phyloP scores from a whole-genome alignment of 2,888 invertebrate species.

The Drosophila kuntzei region DNA sequence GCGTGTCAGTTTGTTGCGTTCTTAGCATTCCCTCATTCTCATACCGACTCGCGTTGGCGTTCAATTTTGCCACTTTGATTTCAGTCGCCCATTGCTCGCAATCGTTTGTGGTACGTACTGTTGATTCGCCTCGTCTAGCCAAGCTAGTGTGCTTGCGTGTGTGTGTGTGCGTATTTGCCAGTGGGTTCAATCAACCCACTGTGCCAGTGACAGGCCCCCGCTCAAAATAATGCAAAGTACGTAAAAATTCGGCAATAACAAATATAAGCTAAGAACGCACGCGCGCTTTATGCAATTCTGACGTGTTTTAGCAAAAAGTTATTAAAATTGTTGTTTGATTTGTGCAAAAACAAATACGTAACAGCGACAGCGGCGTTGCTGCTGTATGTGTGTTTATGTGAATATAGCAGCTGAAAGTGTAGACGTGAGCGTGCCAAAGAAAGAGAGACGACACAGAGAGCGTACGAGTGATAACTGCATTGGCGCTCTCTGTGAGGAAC shows the following conservation, averaged over 20 bases:
- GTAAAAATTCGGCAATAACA: slow-evolving; percentile 30
- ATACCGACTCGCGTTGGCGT: slow-evolving; percentile 37
- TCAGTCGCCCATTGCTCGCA: slow-evolving; percentile 64
- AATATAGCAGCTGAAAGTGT: slow-evolving; percentile 32
- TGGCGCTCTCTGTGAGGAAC: slow-evolving; percentile 42
- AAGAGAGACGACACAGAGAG: slow-evolving; percentile 24
- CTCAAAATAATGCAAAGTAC: slow-evolving; percentile 38
- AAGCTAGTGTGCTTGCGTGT: slow-evolving; percentile 29
- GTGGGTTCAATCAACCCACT: slow-evolving; percentile 72
- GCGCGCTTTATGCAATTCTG: slow-evolving; percentile 52
- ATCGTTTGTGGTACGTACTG: slow-evolving; percentile 58
- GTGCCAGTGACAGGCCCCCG: slow-evolving; percentile 33
- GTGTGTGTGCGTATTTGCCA: slow-evolving; percentile 22
- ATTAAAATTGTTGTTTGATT: slow-evolving; percentile 42
- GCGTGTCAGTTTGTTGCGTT: slow-evolving; percentile 40
- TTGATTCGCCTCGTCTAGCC: slow-evolving; percentile 39
- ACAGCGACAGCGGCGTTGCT: slow-evolving; percentile 53
- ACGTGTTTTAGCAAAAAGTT: slow-evolving; percentile 35
- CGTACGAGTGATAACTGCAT: slow-evolving; percentile 62
- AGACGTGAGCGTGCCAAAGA: slow-evolving; percentile 41
- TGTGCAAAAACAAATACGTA: slow-evolving; percentile 78
- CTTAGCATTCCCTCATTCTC: slow-evolving; percentile 42
- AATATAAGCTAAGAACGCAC: slow-evolving; percentile 25
- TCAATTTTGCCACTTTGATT: slow-evolving; percentile 68
- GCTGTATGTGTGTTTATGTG: slow-evolving; percentile 29